Evolutionary conservation across 2,888 invertebrate genomes (phyloP), one percentile per base, ranked within the genome.

Genomic region (Perdita meconis): DNA sequence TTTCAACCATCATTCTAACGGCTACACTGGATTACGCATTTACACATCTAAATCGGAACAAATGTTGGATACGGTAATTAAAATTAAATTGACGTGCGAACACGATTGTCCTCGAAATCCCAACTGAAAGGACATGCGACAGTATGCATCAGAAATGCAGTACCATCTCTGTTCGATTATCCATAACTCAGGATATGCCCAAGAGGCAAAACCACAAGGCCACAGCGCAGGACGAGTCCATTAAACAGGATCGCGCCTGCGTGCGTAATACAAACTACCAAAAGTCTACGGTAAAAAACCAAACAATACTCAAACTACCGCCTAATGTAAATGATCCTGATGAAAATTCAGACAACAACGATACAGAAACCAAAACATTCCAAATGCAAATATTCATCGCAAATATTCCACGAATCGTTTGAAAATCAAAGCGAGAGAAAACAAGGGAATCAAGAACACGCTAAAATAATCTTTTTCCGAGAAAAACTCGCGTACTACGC

Each of bases 181-280:
- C 65, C 40, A 34, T 8, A 57, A 65, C 59, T 59, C 59, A 53
- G 59, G 44, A 55, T 59, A 40, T 59, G 38, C 38, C 71, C 12
- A 38, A 66, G 57, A 66, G 57, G 63, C 56, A 59, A 51, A 40
- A 57, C 59, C 59, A 42, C 26, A 60, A 71, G 71, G 72, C 65
- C 59, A 47, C 13, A 40, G 44, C 40, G 2, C 60, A 72, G 75
- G 75, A 72, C 75, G 75, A 72, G 75, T 75, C 75, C 72, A 75
- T 75, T 75, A 75, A 47, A 34, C 53, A 16, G 34, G 59, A 34
- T 30, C 42, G 26, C 22, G 24, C 12, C 51, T 36, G 30, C n/a
- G 30, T 51, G 34, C 16, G 30, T 56, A 22, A 16, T 8, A 34
- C 34, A 19, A 22, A 10, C 12, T 16, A 26, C 13, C 10, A 42